Base-by-base conservation (phyloP, 1,140 invertebrate genomes). In the Coelopa frigida region DNA sequence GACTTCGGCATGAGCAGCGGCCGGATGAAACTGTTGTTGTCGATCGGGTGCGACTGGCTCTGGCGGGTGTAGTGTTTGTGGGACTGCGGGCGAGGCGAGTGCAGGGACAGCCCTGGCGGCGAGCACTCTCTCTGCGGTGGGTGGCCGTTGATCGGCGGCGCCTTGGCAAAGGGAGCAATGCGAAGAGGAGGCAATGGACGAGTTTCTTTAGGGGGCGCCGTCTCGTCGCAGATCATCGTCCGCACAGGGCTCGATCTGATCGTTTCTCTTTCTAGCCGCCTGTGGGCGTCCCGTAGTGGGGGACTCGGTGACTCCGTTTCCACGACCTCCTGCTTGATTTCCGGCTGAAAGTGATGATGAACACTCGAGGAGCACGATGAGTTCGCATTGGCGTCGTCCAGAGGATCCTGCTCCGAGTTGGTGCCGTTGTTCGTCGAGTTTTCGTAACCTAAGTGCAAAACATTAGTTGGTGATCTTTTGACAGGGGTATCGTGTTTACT, bases 241-340 rank as follows among this genome's bases (percentile, higher is more conserved):
- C 17, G 24, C 15, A 27, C 17, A 1, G 24, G 39, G 12, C 39
- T 42, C n/a, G 32, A 18, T 42, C 27, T 42, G 24, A 42, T 42
- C 21, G 32, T 42, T 17, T 42, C 40, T 26, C 24, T 24, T 11
- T n/a, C 3, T 18, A n/a, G n/a, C 21, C 32, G 40, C 10, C 40
- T 29, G 38, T 14, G 38, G 38, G 10, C 32, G 40, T 20, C 24
- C n/a, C 24, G 15, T 20, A 15, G 17, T 3, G 2, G 26, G 15
- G 54, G 60, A 3, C 52, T 63, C 23, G 58, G 54, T 4, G 50
- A 35, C 33, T 53, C 42, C 23, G 12, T 15, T 32, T 41, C 59
- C 57, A 61, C 59, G 1, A 56, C 56, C 14, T 63, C 60, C 11
- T 63, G 43, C 18, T 63, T 63, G 1, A 63, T 57, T 12, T 54